Conservation (phyloP, 2,797 vertebrate genomes). For the Aldrovandia affinis region DNA sequence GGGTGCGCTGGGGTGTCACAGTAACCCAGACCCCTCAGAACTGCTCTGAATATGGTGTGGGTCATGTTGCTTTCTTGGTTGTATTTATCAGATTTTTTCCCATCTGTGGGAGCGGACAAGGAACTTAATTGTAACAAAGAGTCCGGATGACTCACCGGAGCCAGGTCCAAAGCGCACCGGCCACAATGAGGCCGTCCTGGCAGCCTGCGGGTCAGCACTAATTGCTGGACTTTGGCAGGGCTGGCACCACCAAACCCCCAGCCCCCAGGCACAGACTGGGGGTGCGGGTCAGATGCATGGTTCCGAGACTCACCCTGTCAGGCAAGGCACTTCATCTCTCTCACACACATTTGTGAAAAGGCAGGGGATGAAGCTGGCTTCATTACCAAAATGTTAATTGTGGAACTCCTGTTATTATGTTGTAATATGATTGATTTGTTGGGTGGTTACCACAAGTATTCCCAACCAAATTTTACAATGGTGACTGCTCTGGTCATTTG, state of each 20-base stretch:
- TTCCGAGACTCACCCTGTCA: not conserved
- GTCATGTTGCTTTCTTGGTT: not conserved
- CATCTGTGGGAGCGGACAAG: not conserved
- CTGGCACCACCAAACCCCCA: not conserved
- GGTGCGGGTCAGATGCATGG: not conserved
- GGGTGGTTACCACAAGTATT: not conserved
- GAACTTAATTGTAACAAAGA: slow-evolving; percentile 16
- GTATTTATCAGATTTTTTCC: not conserved
- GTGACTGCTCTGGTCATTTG: not conserved
- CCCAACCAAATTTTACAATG: not conserved
- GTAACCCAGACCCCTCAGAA: not conserved
- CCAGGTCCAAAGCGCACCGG: slow-evolving; percentile 15
- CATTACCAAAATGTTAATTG: not conserved
- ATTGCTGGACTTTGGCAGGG: slow-evolving; percentile 16
- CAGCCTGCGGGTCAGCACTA: slow-evolving; percentile 21
- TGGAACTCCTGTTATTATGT: not conserved
- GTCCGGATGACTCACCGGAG: not conserved
- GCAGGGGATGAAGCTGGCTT: not conserved
- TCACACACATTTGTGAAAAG: not conserved
- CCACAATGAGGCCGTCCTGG: slow-evolving; percentile 16
- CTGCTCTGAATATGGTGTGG: not conserved
- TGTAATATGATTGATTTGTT: not conserved
- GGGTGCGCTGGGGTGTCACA: not conserved
- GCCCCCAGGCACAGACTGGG: not conserved
- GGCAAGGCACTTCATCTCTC: not conserved